Conservation (phyloP, 2,797 vertebrate species). For the Etheostoma nigrum region DNA sequence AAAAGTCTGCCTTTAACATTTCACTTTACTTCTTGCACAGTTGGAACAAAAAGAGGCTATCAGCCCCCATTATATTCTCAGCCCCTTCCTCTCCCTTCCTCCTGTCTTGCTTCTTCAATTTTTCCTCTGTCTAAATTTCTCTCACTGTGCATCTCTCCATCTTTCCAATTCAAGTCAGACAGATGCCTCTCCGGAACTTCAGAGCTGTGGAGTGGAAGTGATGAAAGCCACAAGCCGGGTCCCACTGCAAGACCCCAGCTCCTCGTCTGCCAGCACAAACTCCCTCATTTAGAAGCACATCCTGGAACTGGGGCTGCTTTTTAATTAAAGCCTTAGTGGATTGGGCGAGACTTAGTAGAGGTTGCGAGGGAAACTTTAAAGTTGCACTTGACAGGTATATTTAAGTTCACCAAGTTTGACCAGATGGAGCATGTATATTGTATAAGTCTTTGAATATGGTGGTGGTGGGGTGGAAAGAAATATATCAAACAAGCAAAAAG, state of each 20-base stretch:
- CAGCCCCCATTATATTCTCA: constrained; percentile 50
- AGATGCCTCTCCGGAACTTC: constrained; percentile 84
- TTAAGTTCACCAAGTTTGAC: constrained; percentile 86
- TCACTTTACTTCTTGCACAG: constrained; percentile 56
- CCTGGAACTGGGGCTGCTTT: constrained; percentile 82
- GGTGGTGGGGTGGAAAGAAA: constrained; percentile 68
- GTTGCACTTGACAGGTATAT: constrained; percentile 87
- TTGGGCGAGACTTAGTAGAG: constrained; percentile 78
- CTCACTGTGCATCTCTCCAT: constrained; percentile 73
- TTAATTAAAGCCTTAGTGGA: constrained; percentile 88
- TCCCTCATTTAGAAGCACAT: constrained; percentile 83
- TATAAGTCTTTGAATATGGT: constrained; percentile 83
- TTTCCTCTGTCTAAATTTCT: constrained; percentile 72
- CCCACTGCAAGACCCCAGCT: constrained; percentile 84
- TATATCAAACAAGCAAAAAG: constrained; percentile 79
- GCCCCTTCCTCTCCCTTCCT: background rate
- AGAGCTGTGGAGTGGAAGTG: constrained; percentile 82
- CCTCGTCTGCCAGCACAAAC: constrained; percentile 79
- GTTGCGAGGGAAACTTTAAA: constrained; percentile 81
- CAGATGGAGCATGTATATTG: constrained; percentile 87
- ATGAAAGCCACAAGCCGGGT: constrained; percentile 86
- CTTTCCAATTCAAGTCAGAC: constrained; percentile 82
- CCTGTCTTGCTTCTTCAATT: constrained; percentile 67
- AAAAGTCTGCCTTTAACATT: constrained; percentile 46
- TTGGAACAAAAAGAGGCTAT: constrained; percentile 75